phyloP scores from a whole-genome alignment of 1,140 invertebrate species.

The Zaprionus ghesquierei region DNA sequence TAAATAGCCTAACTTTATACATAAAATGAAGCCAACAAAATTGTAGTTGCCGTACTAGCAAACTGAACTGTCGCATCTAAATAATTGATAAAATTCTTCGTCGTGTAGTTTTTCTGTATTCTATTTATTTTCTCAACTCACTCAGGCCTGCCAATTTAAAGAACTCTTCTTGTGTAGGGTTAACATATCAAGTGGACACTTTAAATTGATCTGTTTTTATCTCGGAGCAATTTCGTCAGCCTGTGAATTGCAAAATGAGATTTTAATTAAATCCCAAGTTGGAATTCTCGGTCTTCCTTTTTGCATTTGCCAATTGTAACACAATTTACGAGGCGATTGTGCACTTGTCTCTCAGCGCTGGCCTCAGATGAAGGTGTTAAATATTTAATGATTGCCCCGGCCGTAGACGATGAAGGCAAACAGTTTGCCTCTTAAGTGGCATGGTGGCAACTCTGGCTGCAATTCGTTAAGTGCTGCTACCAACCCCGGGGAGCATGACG shows the following conservation, averaged over 20 bases:
- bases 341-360: not conserved
- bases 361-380: conserved; percentile 62
- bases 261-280: not conserved
- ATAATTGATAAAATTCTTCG: not conserved
- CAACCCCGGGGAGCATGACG: conserved; percentile 3
- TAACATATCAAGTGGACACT: not conserved
- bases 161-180: not conserved
- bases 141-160: not conserved
- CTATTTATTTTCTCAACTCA: not conserved
- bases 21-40: not conserved
- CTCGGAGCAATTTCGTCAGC: not conserved
- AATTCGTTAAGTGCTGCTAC: conserved; percentile 59
- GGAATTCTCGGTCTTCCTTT: not conserved
- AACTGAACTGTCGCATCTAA: not conserved
- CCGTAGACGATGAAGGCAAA: conserved; percentile 29
- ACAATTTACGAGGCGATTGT: conserved; percentile 26
- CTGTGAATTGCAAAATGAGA: not conserved
- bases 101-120: not conserved
- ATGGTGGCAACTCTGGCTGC: not conserved
- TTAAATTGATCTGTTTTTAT: not conserved
- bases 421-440: conserved; percentile 2
- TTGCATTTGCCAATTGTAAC: not conserved
- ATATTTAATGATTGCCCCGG: conserved; percentile 70
- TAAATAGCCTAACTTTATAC: not conserved
- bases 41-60: not conserved